A percentile compares a stretch with the other conserved stretches of the same genome.
Evolutionary conservation across 2,888 invertebrate genomes (phyloP).

Genomic region (Perdita meconis): DNA sequence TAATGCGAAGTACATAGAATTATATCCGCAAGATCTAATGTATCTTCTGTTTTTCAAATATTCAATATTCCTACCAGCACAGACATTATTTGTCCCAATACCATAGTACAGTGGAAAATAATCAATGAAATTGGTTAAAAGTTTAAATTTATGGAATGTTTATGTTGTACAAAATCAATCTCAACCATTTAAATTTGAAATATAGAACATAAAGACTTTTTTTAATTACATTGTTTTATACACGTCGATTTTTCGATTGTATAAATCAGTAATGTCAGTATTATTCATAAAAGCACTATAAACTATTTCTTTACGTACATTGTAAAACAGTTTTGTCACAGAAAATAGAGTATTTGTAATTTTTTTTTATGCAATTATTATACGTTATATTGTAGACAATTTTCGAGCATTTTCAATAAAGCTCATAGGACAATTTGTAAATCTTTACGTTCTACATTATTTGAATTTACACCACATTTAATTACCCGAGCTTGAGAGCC

Average conservation of each 20-base stretch:
- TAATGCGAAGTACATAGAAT: constrained; percentile 17
- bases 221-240: not conserved
- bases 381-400: not conserved
- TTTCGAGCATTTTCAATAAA: not conserved
- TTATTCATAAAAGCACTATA: not conserved
- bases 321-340: not conserved
- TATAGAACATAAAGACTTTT: constrained; percentile 77
- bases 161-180: constrained; percentile 75
- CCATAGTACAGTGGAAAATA: constrained; percentile 72
- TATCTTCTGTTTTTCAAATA: not conserved
- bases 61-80: not conserved
- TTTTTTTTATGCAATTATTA: not conserved
- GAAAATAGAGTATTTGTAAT: no score
- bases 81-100: constrained; percentile 67
- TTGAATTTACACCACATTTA: constrained; percentile 82
- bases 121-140: constrained; percentile 65
- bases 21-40: constrained; percentile 33
- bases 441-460: constrained; percentile 74
- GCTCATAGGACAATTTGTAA: constrained; percentile 6
- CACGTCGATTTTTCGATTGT: not conserved
- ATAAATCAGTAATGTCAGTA: not conserved
- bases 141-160: constrained; percentile 68
- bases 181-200: constrained; percentile 74
- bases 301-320: not conserved
- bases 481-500: constrained; percentile 99